Percentiles rank a stretch among this genome's conserved stretches.
Evolutionary conservation across 2,797 vertebrate species (phyloP).

Genomic region (Erethizon dorsatum): DNA sequence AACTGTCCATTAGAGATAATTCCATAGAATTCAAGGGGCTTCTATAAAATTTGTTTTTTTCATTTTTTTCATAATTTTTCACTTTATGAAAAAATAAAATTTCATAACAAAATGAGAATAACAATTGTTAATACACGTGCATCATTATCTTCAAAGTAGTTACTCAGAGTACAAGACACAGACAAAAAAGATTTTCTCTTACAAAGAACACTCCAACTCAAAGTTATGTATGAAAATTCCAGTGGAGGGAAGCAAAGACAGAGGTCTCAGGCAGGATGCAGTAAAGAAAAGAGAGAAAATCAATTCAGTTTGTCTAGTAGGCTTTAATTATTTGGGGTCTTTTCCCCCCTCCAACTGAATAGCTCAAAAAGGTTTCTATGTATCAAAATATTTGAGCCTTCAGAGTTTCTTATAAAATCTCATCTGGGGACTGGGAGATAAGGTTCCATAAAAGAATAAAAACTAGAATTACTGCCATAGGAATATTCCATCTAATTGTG

Average conservation of each 20-base stretch:
- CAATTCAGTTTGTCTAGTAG: neutral
- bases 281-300: neutral
- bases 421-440: constrained; percentile 17
- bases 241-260: neutral
- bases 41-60: neutral
- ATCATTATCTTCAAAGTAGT: neutral
- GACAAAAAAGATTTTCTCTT: neutral
- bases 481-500: constrained; percentile 43
- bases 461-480: constrained; percentile 13
- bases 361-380: constrained; percentile 41
- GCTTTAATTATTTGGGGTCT: constrained; percentile 20
- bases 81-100: neutral
- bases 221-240: neutral
- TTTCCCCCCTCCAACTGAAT: neutral
- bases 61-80: neutral
- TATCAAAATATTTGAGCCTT: constrained; percentile 60
- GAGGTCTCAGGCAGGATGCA: neutral
- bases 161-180: neutral
- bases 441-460: constrained; percentile 2
- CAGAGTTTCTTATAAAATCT: constrained; percentile 37
- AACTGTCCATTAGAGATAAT: neutral
- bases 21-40: neutral
- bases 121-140: neutral
- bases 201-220: neutral
- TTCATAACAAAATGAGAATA: neutral